Conservation (phyloP, 1,140 invertebrate genomes). For the Oreohelix idahoensis region DNA sequence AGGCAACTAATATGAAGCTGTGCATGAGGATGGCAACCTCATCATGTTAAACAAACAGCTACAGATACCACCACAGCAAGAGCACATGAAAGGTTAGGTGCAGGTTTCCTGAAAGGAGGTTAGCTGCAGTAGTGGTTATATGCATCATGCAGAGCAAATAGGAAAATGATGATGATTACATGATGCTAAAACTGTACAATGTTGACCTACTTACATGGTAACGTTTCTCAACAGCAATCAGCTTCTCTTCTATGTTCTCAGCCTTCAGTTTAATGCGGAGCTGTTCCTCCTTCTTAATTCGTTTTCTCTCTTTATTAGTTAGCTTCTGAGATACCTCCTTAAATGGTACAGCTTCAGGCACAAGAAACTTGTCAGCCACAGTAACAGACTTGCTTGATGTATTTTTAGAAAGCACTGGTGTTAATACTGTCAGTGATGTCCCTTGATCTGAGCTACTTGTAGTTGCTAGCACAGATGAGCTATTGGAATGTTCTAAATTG, state of each 20-base stretch:
- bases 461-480: background rate
- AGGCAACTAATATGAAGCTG: too few relatives aligned
- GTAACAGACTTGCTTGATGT: background rate
- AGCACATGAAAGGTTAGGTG: too few relatives aligned
- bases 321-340: background rate
- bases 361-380: background rate
- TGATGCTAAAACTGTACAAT: too few relatives aligned
- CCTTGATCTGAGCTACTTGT: background rate
- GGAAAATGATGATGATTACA: too few relatives aligned
- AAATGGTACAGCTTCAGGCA: background rate
- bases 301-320: constrained; percentile 15
- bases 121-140: too few relatives aligned
- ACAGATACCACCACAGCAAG: too few relatives aligned
- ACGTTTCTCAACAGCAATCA: constrained; percentile 53
- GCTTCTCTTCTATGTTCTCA: constrained; percentile 64
- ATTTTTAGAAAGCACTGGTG: background rate
- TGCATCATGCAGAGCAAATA: too few relatives aligned
- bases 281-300: constrained; percentile 52
- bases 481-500: background rate
- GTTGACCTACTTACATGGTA: constrained; percentile 40
- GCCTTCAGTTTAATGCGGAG: constrained; percentile 53
- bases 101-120: too few relatives aligned
- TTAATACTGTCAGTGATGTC: background rate
- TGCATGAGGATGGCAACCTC: too few relatives aligned
- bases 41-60: too few relatives aligned